Base-by-base conservation (phyloP, 2,113 vertebrate species). In the Cryptotis parvus region DNA sequence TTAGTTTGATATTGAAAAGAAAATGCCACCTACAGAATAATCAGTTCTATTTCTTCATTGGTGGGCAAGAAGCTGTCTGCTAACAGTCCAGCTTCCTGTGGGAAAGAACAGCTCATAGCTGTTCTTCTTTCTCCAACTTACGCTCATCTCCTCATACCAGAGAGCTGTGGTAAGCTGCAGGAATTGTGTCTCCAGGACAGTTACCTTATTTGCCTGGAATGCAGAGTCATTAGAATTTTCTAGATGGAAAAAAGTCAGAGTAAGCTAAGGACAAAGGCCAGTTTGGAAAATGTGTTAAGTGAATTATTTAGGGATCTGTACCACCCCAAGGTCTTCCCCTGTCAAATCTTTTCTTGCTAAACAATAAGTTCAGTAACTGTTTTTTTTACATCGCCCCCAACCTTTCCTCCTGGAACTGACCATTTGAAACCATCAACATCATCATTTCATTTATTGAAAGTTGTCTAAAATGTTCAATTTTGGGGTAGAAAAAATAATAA, bases 1-100 rank as follows among this genome's bases (percentile, higher is more conserved):
- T 96, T 90, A 91, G 93, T 88, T 75, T 86, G 82, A 87, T 55
- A 66, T 58, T 61, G 81, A 77, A 85, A 92, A 77, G 63, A 72
- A 94, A 92, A 79, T 66, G 66, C 82, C 77, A 77, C 77, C 69
- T 66, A 85, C 22, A 4, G 82, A 88, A 85, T 52, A 94, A 91
- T 84, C 81, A 35, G 65, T 78, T 87, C 89, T 66, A 4, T 79
- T 83, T 94, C 84, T 89, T 89, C 49, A 45, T 39, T 55, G 68
- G 77, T 66, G 65, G 16, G 49, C 55, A 75, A 88, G 31, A 96
- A 37, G 18, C 9, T 81, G 31, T 68, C 84, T 92, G 77, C 43
- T 84, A 20, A 70, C 61, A 6, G 2, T 1, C 78, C 4, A 31
- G 31, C 29, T 68, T 82, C 24, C 7, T 4, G 49, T 20, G 49